Conservation (phyloP, 2,888 invertebrate species). For the Odontocolon sp. region DNA sequence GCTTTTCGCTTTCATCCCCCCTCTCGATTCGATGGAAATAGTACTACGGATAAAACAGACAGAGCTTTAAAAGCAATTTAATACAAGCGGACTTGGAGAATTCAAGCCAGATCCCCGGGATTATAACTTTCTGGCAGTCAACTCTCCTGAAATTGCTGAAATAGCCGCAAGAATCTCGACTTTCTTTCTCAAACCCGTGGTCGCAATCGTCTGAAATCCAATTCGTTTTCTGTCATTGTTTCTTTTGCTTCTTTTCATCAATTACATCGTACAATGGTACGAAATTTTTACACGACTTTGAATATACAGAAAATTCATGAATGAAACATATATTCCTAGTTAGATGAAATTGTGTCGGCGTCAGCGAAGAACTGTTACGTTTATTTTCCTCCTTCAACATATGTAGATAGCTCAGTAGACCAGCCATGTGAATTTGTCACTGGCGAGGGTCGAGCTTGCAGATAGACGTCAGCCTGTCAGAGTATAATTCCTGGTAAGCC, state of each 20-base stretch:
- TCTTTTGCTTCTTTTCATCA: not conserved
- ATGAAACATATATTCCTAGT: no score
- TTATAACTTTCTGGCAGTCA: constrained; percentile 54
- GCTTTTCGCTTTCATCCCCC: not conserved
- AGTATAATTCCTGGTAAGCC: constrained; percentile 64
- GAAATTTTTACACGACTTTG: no score
- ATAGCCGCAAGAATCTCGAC: constrained; percentile 13
- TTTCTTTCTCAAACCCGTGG: constrained; percentile 3
- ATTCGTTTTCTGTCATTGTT: constrained; percentile 19
- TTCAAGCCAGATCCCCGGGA: constrained; percentile 46
- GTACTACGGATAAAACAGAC: not conserved
- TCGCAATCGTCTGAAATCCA: constrained; percentile 21
- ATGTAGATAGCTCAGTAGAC: constrained; percentile 26
- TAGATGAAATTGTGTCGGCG: constrained; percentile 32
- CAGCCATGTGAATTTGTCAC: constrained; percentile 63
- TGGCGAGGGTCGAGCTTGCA: constrained; percentile 52
- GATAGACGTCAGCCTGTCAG: constrained; percentile 55
- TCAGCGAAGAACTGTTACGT: constrained; percentile 38
- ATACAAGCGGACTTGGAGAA: constrained; percentile 55
- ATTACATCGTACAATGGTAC: no score
- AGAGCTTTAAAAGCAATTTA: constrained; percentile 59
- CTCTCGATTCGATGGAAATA: no score
- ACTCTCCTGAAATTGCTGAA: constrained; percentile 27
- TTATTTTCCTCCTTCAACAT: constrained; percentile 56
- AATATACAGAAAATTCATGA: no score